Percentiles rank a stretch among this genome's conserved stretches.
Evolutionary conservation across 64 coral and sea anemone genomes (phyloP).

Genomic region (Acropora yongei): DNA sequence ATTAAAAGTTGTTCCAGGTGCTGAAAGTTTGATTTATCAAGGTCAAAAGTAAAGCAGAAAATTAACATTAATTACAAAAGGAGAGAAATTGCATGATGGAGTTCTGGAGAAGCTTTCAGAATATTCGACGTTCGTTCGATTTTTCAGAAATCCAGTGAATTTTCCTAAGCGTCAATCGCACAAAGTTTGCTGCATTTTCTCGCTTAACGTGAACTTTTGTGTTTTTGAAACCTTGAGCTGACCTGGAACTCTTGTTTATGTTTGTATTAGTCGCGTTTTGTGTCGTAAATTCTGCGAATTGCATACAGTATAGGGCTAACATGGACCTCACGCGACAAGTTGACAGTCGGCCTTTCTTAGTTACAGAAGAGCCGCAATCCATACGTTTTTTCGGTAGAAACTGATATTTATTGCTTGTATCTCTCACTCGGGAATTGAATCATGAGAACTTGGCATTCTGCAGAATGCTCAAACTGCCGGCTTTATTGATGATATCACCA

Average conservation of each 20-base stretch:
- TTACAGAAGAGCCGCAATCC: not conserved
- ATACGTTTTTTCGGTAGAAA: not conserved
- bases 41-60: not conserved
- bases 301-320: too few species aligned
- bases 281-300: not conserved
- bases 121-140: too few species aligned
- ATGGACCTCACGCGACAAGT: conserved; percentile 22
- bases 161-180: not conserved
- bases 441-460: not conserved
- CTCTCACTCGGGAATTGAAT: not conserved
- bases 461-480: not conserved
- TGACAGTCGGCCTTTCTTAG: not conserved
- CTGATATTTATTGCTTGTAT: not conserved
- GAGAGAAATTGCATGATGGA: too few species aligned
- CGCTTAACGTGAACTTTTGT: not conserved
- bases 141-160: not conserved
- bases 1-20: not conserved
- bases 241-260: conserved; percentile 8
- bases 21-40: not conserved
- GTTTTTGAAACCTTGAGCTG: not conserved
- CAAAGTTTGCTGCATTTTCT: not conserved
- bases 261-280: conserved; percentile 19
- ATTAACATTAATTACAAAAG: not conserved
- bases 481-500: too few species aligned
- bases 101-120: not conserved